These are phyloP conservation scores for Premnoplex brunnescens DNA, from an alignment of 2,797 vertebrate genomes.

Conservation along the genomic window DNA sequence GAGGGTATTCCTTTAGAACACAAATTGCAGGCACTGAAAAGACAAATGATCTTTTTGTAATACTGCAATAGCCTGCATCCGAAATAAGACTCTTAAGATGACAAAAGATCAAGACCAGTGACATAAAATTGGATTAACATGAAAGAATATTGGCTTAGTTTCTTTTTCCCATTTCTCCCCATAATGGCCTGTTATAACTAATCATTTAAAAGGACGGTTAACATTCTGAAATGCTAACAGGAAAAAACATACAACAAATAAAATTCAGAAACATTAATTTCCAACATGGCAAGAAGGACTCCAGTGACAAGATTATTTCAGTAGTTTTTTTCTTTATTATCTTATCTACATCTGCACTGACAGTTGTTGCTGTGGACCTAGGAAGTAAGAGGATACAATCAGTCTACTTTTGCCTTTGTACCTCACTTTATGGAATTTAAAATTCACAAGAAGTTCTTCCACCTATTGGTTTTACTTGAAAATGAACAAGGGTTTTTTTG, in stretches of 20 bases:
- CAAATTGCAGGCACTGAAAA: slow-evolving; percentile 29
- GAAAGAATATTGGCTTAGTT: not conserved
- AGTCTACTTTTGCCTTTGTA: not conserved
- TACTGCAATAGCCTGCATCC: not conserved
- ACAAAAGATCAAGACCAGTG: slow-evolving; percentile 9
- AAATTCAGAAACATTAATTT: not conserved
- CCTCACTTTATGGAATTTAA: not conserved
- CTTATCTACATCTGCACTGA: not conserved
- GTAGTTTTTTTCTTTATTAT: not conserved
- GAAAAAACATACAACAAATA: not conserved
- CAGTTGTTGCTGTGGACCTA: not conserved
- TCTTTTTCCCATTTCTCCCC: not conserved
- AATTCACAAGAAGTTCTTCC: not conserved
- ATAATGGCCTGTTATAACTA: not conserved
- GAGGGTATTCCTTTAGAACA: slow-evolving; percentile 15
- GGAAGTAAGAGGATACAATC: not conserved
- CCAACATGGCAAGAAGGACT: not conserved
- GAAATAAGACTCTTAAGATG: not conserved
- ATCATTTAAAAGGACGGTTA: not conserved
- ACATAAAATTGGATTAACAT: slow-evolving; percentile 1
- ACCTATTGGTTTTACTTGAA: not conserved
- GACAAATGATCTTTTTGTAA: not conserved
- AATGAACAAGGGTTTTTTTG: not conserved
- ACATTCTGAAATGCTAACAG: not conserved
- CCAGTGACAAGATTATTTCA: not conserved